Evolutionary conservation across 1,140 invertebrate species (phyloP).

Genomic region (Rhysida immarginata): DNA sequence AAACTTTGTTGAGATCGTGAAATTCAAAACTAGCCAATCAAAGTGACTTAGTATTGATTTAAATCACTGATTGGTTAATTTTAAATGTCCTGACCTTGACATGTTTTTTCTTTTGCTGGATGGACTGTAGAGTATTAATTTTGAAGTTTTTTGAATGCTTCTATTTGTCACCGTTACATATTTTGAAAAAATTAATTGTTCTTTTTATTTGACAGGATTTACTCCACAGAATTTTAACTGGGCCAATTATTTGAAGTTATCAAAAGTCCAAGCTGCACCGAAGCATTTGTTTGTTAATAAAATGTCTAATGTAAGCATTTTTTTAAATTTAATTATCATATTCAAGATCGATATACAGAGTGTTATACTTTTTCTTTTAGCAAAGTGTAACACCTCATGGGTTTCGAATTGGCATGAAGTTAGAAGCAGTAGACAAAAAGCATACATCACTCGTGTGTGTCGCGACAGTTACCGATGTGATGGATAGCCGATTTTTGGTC

Average conservation of each 20-base stretch:
- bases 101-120: too few relatives aligned
- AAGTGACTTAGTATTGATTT: too few relatives aligned
- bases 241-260: slow-evolving; percentile 64
- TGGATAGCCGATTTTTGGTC: slow-evolving; percentile 69
- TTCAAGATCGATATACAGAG: background rate
- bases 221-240: slow-evolving; percentile 49
- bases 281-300: slow-evolving; percentile 53
- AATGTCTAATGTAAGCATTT: slow-evolving; percentile 34
- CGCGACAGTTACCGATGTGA: slow-evolving; percentile 67
- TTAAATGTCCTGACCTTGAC: too few relatives aligned
- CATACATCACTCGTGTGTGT: slow-evolving; percentile 72
- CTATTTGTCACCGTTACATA: too few relatives aligned
- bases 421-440: slow-evolving; percentile 87
- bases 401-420: slow-evolving; percentile 76
- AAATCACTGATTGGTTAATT: too few relatives aligned
- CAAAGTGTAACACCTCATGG: slow-evolving; percentile 52
- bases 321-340: background rate
- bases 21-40: too few relatives aligned
- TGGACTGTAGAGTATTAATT: too few relatives aligned
- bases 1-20: too few relatives aligned
- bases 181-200: too few relatives aligned
- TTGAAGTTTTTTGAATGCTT: too few relatives aligned
- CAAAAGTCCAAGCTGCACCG: slow-evolving; percentile 59
- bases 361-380: slow-evolving; percentile 18
- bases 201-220: slow-evolving; percentile 22